phyloP scores from a whole-genome alignment of 2,797 vertebrate genomes.

The Pseudochirops corinnae region DNA sequence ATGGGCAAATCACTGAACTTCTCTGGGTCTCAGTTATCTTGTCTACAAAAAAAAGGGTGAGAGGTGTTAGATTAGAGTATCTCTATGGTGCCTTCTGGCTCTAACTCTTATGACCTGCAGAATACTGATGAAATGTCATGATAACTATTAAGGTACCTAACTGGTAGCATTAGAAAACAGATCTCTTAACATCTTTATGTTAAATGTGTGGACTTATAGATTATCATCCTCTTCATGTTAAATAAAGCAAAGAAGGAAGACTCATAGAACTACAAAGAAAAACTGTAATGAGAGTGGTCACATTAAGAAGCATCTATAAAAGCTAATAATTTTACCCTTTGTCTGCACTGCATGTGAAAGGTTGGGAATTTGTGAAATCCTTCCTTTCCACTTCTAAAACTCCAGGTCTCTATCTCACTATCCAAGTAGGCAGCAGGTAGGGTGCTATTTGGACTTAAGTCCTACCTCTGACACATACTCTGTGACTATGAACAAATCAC shows the following conservation, averaged over 20 bases:
- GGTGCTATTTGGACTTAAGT: neutral
- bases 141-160: neutral
- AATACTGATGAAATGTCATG: neutral
- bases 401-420: neutral
- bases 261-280: slow-evolving; percentile 5
- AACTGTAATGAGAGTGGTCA: neutral
- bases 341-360: neutral
- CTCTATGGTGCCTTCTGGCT: neutral
- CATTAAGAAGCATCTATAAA: neutral
- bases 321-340: neutral
- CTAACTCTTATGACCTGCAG: neutral
- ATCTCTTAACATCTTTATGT: neutral
- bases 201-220: neutral
- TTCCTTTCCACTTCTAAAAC: neutral
- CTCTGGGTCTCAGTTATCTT: neutral
- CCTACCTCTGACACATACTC: neutral
- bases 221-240: neutral
- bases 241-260: neutral
- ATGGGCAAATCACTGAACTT: neutral
- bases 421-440: neutral
- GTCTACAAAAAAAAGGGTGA: neutral
- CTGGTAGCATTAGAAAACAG: neutral
- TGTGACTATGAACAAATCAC: neutral
- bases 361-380: neutral
- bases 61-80: neutral